Conservation (phyloP, 37 sponge, comb jelly and placozoan genomes). For the Theonella swinhoei region DNA sequence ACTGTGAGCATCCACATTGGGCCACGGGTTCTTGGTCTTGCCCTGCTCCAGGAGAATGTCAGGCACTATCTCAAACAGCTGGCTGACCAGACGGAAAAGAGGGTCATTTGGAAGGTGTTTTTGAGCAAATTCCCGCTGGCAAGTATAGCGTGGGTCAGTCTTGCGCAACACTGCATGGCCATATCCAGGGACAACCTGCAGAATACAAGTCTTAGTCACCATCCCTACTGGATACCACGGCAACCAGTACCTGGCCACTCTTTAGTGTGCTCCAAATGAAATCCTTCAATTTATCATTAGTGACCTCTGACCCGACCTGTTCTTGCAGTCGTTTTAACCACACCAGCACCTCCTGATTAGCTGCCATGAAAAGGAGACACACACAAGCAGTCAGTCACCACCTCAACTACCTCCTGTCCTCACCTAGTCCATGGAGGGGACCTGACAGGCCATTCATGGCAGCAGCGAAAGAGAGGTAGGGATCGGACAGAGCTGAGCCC, state of each 20-base stretch:
- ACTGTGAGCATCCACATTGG: conserved; percentile 99
- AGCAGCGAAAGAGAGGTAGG: conserved; percentile 96
- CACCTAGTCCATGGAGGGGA: conserved; percentile 95
- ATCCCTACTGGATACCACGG: neutral
- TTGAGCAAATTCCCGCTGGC: conserved; percentile 95
- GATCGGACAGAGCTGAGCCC: conserved; percentile 95
- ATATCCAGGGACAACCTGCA: conserved; percentile 96
- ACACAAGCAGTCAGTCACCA: neutral
- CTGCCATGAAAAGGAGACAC: neutral
- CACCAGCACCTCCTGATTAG: conserved; percentile 91
- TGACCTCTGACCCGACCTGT: conserved; percentile 80
- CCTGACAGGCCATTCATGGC: conserved; percentile 98
- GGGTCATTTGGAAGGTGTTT: conserved; percentile 97
- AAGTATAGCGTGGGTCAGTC: conserved; percentile 97
- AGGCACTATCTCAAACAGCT: conserved; percentile 84
- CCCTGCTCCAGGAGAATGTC: conserved; percentile 89
- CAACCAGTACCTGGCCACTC: conserved; percentile 77
- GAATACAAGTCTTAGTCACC: neutral
- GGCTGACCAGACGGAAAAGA: conserved; percentile 87
- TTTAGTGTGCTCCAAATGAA: conserved; percentile 94
- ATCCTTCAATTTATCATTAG: conserved; percentile 82
- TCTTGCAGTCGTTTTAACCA: conserved; percentile 87
- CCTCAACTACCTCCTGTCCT: conserved; percentile 2
- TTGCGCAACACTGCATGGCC: conserved; percentile 98
- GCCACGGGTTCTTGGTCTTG: conserved; percentile 99